Conservation (phyloP, 1,140 invertebrate species). For the Drosophila fuyamai region DNA sequence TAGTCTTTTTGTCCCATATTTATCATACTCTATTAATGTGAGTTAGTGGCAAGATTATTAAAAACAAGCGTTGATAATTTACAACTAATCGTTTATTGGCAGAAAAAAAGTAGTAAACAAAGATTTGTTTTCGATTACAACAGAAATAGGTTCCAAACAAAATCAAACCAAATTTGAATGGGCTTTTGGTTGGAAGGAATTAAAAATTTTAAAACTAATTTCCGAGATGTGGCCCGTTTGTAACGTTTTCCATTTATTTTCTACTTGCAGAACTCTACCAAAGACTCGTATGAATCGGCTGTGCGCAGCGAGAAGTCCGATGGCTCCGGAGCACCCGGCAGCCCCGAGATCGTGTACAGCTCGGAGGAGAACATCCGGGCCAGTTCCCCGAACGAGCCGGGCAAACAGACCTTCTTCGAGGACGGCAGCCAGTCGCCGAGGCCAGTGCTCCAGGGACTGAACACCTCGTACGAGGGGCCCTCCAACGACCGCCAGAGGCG, state of each 20-base stretch:
- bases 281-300: conserved; percentile 84
- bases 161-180: no score
- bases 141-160: no score
- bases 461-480: conserved; percentile 65
- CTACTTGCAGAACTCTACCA: conserved; percentile 68
- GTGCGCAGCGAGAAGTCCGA: conserved; percentile 82
- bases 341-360: conserved; percentile 76
- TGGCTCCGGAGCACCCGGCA: conserved; percentile 68
- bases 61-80: no score
- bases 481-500: conserved; percentile 80
- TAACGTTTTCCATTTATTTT: not conserved
- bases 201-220: no score
- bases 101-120: no score
- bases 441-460: conserved; percentile 66
- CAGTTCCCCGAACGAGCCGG: conserved; percentile 78
- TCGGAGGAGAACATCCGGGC: conserved; percentile 80
- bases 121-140: no score
- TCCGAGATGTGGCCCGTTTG: no score
- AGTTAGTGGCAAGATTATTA: no score
- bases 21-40: no score
- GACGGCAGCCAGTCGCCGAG: conserved; percentile 67
- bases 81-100: no score
- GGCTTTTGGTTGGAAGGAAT: no score
- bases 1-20: no score
- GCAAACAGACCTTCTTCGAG: conserved; percentile 78